These are phyloP conservation scores for Centropristis striata DNA, from an alignment of 2,113 vertebrate species.

Conservation along the genomic window DNA sequence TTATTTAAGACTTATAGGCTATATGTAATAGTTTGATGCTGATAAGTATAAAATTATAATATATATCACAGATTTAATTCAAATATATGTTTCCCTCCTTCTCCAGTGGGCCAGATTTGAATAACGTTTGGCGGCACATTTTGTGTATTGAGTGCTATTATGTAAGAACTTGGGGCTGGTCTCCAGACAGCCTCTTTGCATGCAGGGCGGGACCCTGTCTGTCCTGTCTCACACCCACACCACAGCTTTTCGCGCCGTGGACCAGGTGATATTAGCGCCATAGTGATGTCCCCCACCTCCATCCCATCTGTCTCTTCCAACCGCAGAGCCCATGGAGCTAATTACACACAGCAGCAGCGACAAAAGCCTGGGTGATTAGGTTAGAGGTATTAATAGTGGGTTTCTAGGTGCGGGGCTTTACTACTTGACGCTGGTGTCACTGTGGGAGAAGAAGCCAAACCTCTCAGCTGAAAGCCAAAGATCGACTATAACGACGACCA, in stretches of 20 bases:
- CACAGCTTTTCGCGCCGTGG: conserved; percentile 69
- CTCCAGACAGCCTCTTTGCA: conserved; percentile 39
- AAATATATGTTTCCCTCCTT: neutral
- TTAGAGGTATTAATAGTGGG: conserved; percentile 28
- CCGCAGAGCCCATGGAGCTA: conserved; percentile 37
- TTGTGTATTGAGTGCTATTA: conserved; percentile 18
- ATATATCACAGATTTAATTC: neutral
- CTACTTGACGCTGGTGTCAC: neutral
- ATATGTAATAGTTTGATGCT: neutral
- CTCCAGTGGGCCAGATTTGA: neutral
- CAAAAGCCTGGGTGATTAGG: conserved; percentile 34
- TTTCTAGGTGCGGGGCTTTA: conserved; percentile 14
- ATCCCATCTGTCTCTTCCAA: conserved; percentile 55
- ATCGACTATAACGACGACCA: accelerated
- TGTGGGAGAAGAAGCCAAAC: neutral
- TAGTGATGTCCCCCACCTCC: neutral
- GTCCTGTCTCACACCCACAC: neutral
- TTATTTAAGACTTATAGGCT: neutral
- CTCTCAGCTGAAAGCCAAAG: conserved; percentile 28
- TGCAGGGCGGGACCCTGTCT: conserved; percentile 53
- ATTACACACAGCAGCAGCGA: conserved; percentile 42
- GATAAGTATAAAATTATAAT: too few species aligned
- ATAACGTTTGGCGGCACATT: conserved; percentile 41
- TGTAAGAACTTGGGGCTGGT: conserved; percentile 14
- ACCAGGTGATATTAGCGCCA: conserved; percentile 67